These are phyloP conservation scores for Prosopocoilus inquinatus DNA, from an alignment of 2,888 invertebrate species.

Conservation along the genomic window DNA sequence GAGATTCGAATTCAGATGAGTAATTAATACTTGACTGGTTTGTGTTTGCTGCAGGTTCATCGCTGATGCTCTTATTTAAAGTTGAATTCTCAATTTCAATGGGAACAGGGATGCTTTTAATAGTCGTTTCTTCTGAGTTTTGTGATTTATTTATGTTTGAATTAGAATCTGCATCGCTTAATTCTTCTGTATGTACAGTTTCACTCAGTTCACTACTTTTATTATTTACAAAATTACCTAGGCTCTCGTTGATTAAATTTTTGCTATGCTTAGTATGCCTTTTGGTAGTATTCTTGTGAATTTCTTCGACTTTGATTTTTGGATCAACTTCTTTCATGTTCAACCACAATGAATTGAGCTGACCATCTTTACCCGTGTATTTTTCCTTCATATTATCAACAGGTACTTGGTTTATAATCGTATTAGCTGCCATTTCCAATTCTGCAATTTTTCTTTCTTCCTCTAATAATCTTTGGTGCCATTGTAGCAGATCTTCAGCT, in stretches of 20 bases:
- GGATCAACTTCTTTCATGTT: constrained; percentile 34
- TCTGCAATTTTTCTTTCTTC: constrained; percentile 55
- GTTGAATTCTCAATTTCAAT: background rate
- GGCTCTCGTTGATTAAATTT: constrained; percentile 8
- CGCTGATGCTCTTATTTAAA: background rate
- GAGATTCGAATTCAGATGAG: constrained; percentile 15
- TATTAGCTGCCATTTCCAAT: constrained; percentile 50
- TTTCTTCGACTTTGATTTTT: constrained; percentile 35
- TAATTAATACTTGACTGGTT: constrained; percentile 1
- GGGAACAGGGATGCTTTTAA: too few relatives aligned
- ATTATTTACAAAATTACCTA: constrained; percentile 14
- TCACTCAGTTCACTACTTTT: background rate
- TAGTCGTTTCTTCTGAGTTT: too few relatives aligned
- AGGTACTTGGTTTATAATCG: constrained; percentile 38
- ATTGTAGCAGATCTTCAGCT: constrained; percentile 54
- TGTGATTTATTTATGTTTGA: too few relatives aligned
- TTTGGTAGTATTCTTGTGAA: constrained; percentile 52
- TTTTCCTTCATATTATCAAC: constrained; percentile 19
- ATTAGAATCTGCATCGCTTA: background rate
- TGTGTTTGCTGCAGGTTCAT: background rate
- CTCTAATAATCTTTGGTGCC: constrained; percentile 55
- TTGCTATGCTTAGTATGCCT: constrained; percentile 16
- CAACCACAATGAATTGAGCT: constrained; percentile 52
- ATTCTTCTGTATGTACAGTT: background rate
- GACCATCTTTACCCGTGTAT: constrained; percentile 41